Evolutionary conservation across 2,113 vertebrate species (phyloP).

Genomic region (Sakesphorus luctuosus): DNA sequence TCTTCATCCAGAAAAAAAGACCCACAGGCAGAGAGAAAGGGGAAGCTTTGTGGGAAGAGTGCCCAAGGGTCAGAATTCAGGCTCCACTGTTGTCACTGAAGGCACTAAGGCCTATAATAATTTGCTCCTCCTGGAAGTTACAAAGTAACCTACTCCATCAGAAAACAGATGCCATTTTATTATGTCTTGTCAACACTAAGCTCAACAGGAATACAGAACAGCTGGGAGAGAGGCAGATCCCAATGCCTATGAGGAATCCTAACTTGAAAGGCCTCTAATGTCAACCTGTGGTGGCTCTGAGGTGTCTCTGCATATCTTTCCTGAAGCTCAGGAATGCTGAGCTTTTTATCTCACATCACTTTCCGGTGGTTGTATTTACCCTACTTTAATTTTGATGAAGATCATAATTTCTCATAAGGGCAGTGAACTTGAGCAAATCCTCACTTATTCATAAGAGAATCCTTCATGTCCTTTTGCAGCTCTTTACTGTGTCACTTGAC

Average conservation of each 20-base stretch:
- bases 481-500: not conserved
- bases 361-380: not conserved
- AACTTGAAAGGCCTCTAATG: not conserved
- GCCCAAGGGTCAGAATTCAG: not conserved
- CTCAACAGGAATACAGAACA: not conserved
- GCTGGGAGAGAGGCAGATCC: not conserved
- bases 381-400: not conserved
- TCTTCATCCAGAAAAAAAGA: not conserved
- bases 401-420: not conserved
- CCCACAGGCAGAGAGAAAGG: not conserved
- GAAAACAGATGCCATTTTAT: not conserved
- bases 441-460: not conserved
- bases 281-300: not conserved
- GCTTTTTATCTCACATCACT: not conserved
- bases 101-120: not conserved
- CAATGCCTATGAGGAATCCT: not conserved
- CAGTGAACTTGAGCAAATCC: not conserved
- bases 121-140: not conserved
- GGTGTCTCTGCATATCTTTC: fast-evolving
- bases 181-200: not conserved
- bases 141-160: not conserved
- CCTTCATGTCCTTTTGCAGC: not conserved
- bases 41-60: not conserved
- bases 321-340: not conserved
- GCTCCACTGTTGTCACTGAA: not conserved